A percentile compares a stretch with the other conserved stretches of the same genome.
Evolutionary conservation across 2,888 invertebrate species (phyloP).

Genomic region (Ditula angustiorana): DNA sequence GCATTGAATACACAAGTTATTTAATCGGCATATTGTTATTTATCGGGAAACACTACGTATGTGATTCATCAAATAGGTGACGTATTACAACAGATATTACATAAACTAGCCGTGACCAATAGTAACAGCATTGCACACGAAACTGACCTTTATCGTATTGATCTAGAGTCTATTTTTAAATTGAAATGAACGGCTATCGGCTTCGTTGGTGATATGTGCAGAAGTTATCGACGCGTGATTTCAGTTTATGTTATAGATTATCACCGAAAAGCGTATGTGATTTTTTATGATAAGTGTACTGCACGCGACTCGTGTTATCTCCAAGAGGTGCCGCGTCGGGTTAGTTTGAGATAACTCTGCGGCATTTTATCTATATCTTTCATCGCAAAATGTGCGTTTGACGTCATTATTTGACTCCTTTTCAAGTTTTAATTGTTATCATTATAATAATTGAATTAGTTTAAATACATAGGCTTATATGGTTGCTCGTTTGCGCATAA

Average conservation of each 20-base stretch:
- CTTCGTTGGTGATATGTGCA: slow-evolving; percentile 11
- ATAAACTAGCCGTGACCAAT: slow-evolving; percentile 16
- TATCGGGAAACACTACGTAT: background rate
- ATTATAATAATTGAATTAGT: background rate
- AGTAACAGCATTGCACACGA: slow-evolving; percentile 5
- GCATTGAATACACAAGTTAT: background rate
- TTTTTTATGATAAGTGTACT: background rate
- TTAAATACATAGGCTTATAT: background rate
- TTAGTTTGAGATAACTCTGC: background rate
- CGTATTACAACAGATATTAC: slow-evolving; percentile 33
- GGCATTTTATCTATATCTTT: slow-evolving; percentile 7
- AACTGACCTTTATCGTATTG: slow-evolving; percentile 12
- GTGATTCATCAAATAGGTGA: slow-evolving; percentile 18
- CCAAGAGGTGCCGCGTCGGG: background rate
- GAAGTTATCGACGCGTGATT: slow-evolving; percentile 13
- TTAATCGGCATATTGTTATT: background rate
- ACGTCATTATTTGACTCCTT: background rate
- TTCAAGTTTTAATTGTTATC: background rate
- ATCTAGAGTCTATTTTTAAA: slow-evolving; percentile 12
- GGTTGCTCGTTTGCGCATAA: background rate
- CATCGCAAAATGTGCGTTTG: background rate
- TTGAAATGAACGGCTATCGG: background rate
- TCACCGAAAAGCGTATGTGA: slow-evolving; percentile 4
- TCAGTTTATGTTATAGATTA: slow-evolving; percentile 13
- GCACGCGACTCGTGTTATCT: background rate